Evolutionary conservation across 1,140 invertebrate genomes (phyloP).

Genomic region (Archegozetes longisetosus): DNA sequence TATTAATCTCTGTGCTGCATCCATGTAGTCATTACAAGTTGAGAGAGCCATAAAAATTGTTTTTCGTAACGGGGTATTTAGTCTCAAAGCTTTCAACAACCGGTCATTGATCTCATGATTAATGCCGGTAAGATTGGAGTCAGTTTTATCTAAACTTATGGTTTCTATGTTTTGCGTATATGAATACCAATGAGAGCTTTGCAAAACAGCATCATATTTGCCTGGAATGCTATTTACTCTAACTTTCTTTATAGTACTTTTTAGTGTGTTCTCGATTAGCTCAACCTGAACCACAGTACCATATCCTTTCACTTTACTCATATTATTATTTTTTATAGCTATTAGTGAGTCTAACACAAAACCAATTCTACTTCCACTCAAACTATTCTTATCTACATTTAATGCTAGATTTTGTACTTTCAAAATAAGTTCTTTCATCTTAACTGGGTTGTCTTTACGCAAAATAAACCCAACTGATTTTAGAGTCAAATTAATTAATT

Average conservation of each 20-base stretch:
- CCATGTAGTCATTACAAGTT: slow-evolving; percentile 14
- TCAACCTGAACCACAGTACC: slow-evolving; percentile 1
- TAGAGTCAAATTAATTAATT: slow-evolving; percentile 13
- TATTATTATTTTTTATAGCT: slow-evolving; percentile 19
- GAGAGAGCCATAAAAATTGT: slow-evolving; percentile 9
- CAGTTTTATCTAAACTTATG: not conserved
- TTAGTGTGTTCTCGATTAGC: slow-evolving; percentile 9
- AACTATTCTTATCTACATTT: not conserved
- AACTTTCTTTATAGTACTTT: slow-evolving; percentile 8
- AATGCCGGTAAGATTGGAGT: not conserved
- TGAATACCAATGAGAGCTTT: slow-evolving; percentile 14
- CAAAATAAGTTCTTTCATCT: slow-evolving; percentile 14
- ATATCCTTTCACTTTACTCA: slow-evolving; percentile 8
- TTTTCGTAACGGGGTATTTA: slow-evolving; percentile 16
- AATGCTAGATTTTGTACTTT: slow-evolving; percentile 4
- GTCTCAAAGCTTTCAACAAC: slow-evolving; percentile 7
- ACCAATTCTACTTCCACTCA: slow-evolving; percentile 3
- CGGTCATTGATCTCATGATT: slow-evolving; percentile 5
- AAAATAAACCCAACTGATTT: slow-evolving; percentile 15
- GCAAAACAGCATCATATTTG: slow-evolving; percentile 9
- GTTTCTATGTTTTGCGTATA: slow-evolving; percentile 1
- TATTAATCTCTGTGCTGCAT: slow-evolving; percentile 10
- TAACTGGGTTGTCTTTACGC: slow-evolving; percentile 12
- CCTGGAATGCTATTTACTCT: slow-evolving; percentile 7
- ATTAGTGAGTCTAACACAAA: slow-evolving; percentile 16